Evolutionary conservation across 2,797 vertebrate genomes (phyloP).

Genomic region (Anguilla anguilla): DNA sequence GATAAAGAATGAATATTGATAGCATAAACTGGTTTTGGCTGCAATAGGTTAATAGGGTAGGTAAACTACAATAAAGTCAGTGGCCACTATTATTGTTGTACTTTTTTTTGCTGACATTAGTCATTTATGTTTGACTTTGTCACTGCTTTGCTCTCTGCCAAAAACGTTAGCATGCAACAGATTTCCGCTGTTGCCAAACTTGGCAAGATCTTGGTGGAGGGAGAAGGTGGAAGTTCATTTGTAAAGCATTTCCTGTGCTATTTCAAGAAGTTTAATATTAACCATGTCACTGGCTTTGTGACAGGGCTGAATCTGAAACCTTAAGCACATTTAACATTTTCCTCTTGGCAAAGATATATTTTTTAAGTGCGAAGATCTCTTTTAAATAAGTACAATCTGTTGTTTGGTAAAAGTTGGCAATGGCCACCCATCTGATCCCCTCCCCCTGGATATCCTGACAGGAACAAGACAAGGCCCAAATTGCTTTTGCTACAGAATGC

Average conservation of each 20-base stretch:
- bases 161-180: background rate
- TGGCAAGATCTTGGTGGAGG: background rate
- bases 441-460: background rate
- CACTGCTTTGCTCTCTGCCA: background rate
- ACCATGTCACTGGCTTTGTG: background rate
- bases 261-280: background rate
- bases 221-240: background rate
- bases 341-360: background rate
- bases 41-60: background rate
- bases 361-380: background rate
- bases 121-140: background rate
- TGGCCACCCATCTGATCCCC: background rate
- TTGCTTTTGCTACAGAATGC: background rate
- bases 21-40: background rate
- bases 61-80: background rate
- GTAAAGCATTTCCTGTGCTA: background rate
- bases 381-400: background rate
- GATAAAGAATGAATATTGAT: background rate
- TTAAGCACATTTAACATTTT: background rate
- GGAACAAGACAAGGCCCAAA: background rate
- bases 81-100: background rate
- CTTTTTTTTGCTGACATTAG: no score
- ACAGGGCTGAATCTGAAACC: background rate
- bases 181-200: background rate
- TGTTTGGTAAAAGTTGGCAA: background rate